Conservation (phyloP, 1,140 invertebrate genomes). For the Drosophila oshimai region DNA sequence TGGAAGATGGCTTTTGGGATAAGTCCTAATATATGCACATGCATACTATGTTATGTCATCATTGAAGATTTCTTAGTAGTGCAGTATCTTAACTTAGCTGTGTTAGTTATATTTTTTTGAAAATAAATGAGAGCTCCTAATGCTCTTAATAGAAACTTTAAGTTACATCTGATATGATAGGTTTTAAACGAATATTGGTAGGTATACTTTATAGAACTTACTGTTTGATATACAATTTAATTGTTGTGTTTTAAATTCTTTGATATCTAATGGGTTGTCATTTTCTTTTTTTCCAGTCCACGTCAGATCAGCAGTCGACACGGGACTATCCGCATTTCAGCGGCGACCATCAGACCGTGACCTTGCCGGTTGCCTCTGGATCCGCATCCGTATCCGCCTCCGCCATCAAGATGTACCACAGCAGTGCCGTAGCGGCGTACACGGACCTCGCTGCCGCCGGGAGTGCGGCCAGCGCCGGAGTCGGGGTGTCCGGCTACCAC, state of each 20-base stretch:
- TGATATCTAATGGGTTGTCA: not conserved
- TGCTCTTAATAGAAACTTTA: too few species aligned
- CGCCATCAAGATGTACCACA: conserved; percentile 81
- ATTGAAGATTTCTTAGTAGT: too few species aligned
- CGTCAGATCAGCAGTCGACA: conserved; percentile 61
- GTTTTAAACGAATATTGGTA: too few species aligned
- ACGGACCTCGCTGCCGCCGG: conserved; percentile 77
- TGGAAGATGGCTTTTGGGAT: not conserved
- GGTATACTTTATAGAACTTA: not conserved
- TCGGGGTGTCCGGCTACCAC: conserved; percentile 71
- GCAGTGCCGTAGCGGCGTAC: conserved; percentile 70
- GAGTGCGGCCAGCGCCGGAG: conserved; percentile 69
- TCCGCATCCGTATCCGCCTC: conserved; percentile 37
- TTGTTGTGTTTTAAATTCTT: not conserved
- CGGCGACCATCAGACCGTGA: conserved; percentile 57
- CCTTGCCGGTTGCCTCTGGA: conserved; percentile 38
- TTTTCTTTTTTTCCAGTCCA: conserved; percentile 38
- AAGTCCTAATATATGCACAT: too few species aligned
- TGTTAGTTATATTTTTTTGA: too few species aligned
- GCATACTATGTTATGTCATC: too few species aligned
- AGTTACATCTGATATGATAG: too few species aligned
- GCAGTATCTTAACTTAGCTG: too few species aligned
- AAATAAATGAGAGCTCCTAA: too few species aligned
- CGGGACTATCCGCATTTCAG: conserved; percentile 65
- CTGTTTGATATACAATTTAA: not conserved